Evolutionary conservation across 2,888 invertebrate species (phyloP), one percentile per base, ranked within the genome.

Genomic region (Philaethria dido): DNA sequence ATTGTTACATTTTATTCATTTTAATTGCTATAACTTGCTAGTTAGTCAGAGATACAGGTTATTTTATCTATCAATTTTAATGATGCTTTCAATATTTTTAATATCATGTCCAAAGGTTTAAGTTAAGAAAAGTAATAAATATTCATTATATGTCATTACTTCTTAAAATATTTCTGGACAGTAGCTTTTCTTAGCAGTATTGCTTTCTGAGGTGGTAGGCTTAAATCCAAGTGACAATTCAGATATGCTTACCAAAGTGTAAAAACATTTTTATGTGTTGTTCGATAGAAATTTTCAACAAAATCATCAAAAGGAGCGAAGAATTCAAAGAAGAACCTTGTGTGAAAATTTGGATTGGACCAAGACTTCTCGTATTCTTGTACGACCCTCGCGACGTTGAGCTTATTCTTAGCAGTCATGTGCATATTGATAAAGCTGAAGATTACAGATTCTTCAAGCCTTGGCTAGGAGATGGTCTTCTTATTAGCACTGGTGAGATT

Each of bases 391-490:
- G 95, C 2, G 97, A 97, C 78, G 95, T 96, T 44, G 97, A 97
- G 84, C 89, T 96, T 59, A 94, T 97, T 74, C 93, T 97, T 20
- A 95, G 96, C 81, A 97, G 96, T 75, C 95, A 96, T 78, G 95
- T 95, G 1, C 95, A 96, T 84, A 96, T 97, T 73, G 96, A 97
- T 88, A 97, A 97, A 83, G 95, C 96, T 25, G 88, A 94, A 13
- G 96, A 97, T 79, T 97, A 97, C 86, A 93, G 94, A 76, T 96
- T 96, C 90, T 96, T 97, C 87, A 94, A 96, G 79, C 97, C 97
- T 45, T 97, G 97, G 97, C 94, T 97, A 68, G 97, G 97, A 80
- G 94, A 97, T 77, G 97, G 97, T 78, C 94, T 97, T 9, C 94
- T 97, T 33, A 96, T 97, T 78, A 96, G 96, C 76, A 95, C 95